Evolutionary conservation across 1,140 invertebrate genomes (phyloP).

Genomic region (Maniola jurtina): DNA sequence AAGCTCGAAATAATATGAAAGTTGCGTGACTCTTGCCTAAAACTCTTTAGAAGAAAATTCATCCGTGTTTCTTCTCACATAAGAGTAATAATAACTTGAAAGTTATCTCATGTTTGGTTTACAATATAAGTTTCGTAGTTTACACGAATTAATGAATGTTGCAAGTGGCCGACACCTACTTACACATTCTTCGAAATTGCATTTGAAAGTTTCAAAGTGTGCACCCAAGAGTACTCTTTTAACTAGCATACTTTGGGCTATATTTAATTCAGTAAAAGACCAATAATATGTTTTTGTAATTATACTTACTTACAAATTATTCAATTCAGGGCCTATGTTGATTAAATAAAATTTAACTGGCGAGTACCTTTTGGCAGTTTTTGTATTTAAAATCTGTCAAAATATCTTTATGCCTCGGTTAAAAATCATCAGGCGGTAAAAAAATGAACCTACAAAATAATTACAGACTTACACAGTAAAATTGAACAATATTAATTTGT

Average conservation of each 20-base stretch:
- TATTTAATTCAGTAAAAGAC: too few relatives aligned
- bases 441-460: too few relatives aligned
- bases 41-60: neutral
- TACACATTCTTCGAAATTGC: constrained; percentile 21
- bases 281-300: too few relatives aligned
- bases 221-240: neutral
- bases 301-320: too few relatives aligned
- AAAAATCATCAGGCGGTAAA: too few relatives aligned
- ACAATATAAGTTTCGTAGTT: constrained; percentile 25
- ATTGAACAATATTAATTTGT: too few relatives aligned
- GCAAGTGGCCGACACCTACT: constrained; percentile 15
- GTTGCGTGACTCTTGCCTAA: constrained; percentile 12
- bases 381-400: too few relatives aligned
- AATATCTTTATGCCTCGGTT: too few relatives aligned
- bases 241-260: neutral
- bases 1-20: constrained; percentile 22
- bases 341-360: too few relatives aligned
- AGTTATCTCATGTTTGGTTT: constrained; percentile 4
- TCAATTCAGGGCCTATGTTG: too few relatives aligned
- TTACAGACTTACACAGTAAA: too few relatives aligned
- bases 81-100: constrained; percentile 10
- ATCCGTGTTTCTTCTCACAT: neutral
- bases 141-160: constrained; percentile 28
- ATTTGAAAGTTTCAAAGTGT: constrained; percentile 7
- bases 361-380: too few relatives aligned